These are phyloP conservation scores for Drusus annulatus DNA, from an alignment of 1,140 invertebrate genomes.

Conservation along the genomic window DNA sequence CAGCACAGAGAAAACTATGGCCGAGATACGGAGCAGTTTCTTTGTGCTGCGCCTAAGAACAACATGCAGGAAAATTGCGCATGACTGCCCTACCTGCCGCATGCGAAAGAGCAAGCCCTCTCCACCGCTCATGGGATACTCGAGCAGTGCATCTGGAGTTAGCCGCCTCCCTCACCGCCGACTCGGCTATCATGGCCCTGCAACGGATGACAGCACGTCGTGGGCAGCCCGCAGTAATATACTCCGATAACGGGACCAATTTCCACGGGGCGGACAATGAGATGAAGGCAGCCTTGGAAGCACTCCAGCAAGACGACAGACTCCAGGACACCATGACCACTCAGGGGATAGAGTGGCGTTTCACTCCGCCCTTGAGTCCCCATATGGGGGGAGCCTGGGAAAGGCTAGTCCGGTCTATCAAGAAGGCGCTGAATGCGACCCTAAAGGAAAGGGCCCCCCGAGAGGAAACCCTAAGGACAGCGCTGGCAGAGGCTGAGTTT, in stretches of 20 bases:
- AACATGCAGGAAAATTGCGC: too few species aligned
- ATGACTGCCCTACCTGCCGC: too few species aligned
- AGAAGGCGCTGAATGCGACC: constrained; percentile 58
- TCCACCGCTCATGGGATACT: constrained; percentile 19
- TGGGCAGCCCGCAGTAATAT: constrained; percentile 58
- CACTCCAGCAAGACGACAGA: constrained; percentile 55
- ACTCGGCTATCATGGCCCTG: constrained; percentile 51
- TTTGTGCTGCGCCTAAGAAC: too few species aligned
- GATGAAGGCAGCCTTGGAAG: constrained; percentile 58
- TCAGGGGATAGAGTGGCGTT: constrained; percentile 60
- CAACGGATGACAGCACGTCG: constrained; percentile 58
- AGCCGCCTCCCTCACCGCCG: not conserved
- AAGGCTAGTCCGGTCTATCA: constrained; percentile 62
- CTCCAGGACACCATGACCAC: constrained; percentile 29
- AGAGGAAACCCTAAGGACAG: constrained; percentile 58
- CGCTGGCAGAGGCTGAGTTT: constrained; percentile 60
- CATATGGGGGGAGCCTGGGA: constrained; percentile 67
- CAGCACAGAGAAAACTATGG: too few species aligned
- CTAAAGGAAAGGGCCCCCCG: constrained; percentile 50
- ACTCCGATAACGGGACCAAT: constrained; percentile 63
- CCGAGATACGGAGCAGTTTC: too few species aligned
- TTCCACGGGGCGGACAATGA: constrained; percentile 61
- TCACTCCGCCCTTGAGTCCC: constrained; percentile 63
- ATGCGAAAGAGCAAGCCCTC: too few species aligned
- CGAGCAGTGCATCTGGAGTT: constrained; percentile 61